Base-by-base conservation (phyloP, 2,888 invertebrate genomes). In the Balanococcus diminutus region DNA sequence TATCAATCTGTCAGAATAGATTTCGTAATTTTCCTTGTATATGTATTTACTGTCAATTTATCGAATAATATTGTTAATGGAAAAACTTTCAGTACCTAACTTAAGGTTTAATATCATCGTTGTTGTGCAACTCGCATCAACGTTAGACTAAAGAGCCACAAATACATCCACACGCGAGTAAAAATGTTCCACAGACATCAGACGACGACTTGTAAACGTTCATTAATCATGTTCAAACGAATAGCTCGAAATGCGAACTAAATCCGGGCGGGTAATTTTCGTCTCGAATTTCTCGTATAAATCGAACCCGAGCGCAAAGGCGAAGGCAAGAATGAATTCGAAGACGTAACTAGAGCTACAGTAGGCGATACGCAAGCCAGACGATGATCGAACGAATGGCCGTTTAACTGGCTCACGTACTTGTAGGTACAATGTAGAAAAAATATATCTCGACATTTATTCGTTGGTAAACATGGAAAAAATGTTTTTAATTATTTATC, bases 401-500 rank as follows among this genome's bases (percentile, higher is more conserved):
- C 67, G 67, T 67, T 28, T 28, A 56, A 56, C 56, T 67, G 25
- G 67, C 16, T 11, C 67, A 67, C 67, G 67, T 28, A 67, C 16
- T 28, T 28, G 16, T 22, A 22, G 4, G 8, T 8, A 36, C 56
- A n/a, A 51, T 11, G 8, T 51, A 6, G 51, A 22, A 31, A 28
- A 67, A 14, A 14, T 67, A 46, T 16, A 25, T 67, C 28, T 28
- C 19, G 67, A 67, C 31, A 6, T 67, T 67, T 67, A 67, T 67
- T 67, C 67, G 67, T 28, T 9, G 28, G 67, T 67, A 67, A n/a
- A 46, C 46, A n/a, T 56, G 67, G 67, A 61, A 67, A 67, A 67
- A 67, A 67, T 67, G 28, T 67, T 67, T 67, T 67, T 67, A 67
- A 67, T 67, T 67, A 67, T 67, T 67, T 67, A 67, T 67, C 67